A percentile compares a stretch with the other conserved stretches of the same genome.
Conservation (phyloP, 2,888 invertebrate genomes). For the Dexiosoma caninum region DNA sequence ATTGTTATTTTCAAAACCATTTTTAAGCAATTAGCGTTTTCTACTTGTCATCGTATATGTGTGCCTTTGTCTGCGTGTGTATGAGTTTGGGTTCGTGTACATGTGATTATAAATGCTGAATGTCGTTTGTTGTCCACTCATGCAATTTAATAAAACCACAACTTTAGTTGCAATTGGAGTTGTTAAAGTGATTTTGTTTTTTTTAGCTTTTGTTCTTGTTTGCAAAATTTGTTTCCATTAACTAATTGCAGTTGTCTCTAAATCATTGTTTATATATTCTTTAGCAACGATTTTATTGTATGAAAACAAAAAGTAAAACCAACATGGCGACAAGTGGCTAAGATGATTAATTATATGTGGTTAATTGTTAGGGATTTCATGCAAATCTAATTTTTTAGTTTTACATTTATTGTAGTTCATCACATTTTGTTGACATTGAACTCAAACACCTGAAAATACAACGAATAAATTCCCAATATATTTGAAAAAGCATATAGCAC, state of each 20-base stretch:
- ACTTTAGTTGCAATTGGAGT: conserved; percentile 53
- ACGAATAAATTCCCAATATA: too few relatives aligned
- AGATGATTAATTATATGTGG: conserved; percentile 52
- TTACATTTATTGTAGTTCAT: too few relatives aligned
- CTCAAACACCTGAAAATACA: too few relatives aligned
- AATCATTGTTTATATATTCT: conserved; percentile 24
- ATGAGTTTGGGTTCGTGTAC: not conserved
- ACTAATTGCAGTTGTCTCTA: conserved; percentile 20
- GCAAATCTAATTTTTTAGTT: not conserved
- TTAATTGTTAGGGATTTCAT: conserved; percentile 11
- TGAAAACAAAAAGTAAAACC: conserved; percentile 9
- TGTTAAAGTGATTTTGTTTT: conserved; percentile 36
- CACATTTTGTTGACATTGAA: too few relatives aligned
- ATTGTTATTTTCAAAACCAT: conserved; percentile 47
- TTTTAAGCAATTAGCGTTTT: conserved; percentile 60
- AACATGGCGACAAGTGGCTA: conserved; percentile 50
- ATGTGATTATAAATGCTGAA: conserved; percentile 24
- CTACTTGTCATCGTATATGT: not conserved
- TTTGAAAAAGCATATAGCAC: too few relatives aligned
- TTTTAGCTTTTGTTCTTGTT: conserved; percentile 3
- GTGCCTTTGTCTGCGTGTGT: not conserved
- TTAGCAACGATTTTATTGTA: conserved; percentile 1
- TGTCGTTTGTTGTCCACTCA: conserved; percentile 27
- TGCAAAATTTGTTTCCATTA: not conserved
- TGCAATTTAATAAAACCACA: conserved; percentile 59